phyloP scores from a whole-genome alignment of 2,797 vertebrate genomes.

The Sus cebifrons region DNA sequence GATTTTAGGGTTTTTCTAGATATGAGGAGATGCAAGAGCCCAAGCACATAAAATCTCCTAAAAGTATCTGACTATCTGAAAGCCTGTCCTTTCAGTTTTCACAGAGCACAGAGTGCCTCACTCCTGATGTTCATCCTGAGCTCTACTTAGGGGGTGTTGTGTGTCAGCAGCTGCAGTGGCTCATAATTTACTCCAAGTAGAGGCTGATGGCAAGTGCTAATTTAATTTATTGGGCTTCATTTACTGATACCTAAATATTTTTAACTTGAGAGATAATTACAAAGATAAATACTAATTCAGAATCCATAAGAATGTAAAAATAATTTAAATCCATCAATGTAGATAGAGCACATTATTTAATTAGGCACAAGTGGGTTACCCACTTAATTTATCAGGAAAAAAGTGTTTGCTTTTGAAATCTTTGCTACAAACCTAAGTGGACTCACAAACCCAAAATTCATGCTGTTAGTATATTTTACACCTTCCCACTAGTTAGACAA shows the following conservation, averaged over 20 bases:
- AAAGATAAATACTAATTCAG: constrained; percentile 31
- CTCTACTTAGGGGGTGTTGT: too few relatives aligned
- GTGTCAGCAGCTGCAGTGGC: too few relatives aligned
- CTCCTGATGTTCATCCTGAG: too few relatives aligned
- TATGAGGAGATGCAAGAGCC: too few relatives aligned
- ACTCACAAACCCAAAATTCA: neutral
- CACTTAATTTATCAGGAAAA: constrained; percentile 20
- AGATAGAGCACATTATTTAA: neutral
- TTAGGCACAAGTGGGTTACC: neutral
- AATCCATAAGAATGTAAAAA: constrained; percentile 8
- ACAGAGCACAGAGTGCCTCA: too few relatives aligned
- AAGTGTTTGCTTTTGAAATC: neutral
- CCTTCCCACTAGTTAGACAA: neutral
- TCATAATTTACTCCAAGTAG: too few relatives aligned
- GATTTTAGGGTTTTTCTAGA: too few relatives aligned
- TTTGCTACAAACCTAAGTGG: neutral
- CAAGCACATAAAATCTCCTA: too few relatives aligned
- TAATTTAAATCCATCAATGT: constrained; percentile 11
- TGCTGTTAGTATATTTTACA: neutral
- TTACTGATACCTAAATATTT: constrained; percentile 33
- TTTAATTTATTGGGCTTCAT: neutral
- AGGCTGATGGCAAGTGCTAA: too few relatives aligned
- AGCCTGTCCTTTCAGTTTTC: too few relatives aligned
- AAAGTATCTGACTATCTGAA: too few relatives aligned
- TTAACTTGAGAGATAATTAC: constrained; percentile 6